Percentiles rank a stretch among this genome's conserved stretches.
Evolutionary conservation across 2,113 vertebrate genomes (phyloP).

Genomic region (Myotis lucifugus): DNA sequence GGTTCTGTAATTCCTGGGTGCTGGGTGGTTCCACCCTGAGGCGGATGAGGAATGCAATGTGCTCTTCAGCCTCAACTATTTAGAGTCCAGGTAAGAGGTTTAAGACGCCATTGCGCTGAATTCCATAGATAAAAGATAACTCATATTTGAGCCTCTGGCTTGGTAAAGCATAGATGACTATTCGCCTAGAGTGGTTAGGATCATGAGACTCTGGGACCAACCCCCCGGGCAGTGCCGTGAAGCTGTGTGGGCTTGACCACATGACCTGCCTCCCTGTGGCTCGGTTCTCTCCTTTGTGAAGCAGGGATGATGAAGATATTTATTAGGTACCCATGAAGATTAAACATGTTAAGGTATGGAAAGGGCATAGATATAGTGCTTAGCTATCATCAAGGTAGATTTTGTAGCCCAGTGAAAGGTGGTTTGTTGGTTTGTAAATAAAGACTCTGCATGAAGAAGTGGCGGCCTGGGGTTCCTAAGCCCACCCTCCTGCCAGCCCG

Average conservation of each 20-base stretch:
- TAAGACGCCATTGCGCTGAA: neutral
- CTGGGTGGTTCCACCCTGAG: too few relatives aligned
- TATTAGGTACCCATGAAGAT: neutral
- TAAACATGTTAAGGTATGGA: neutral
- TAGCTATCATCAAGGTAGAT: neutral
- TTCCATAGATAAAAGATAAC: neutral
- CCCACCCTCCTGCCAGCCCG: accelerated
- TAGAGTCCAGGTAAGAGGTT: neutral
- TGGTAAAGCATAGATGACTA: neutral
- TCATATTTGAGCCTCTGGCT: neutral
- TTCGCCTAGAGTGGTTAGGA: neutral
- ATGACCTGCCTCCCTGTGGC: neutral
- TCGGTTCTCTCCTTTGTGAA: neutral
- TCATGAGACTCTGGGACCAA: neutral
- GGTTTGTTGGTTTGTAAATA: neutral
- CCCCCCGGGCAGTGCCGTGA: neutral
- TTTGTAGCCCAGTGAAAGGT: neutral
- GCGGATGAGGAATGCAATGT: neutral
- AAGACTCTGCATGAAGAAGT: neutral
- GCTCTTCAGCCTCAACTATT: neutral
- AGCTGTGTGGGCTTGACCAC: neutral
- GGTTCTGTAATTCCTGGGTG: neutral
- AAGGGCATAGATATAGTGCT: neutral
- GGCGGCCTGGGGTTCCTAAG: neutral
- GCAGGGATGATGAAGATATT: neutral